phyloP scores from a whole-genome alignment of 2,888 invertebrate genomes.

The Baronia brevicornis region DNA sequence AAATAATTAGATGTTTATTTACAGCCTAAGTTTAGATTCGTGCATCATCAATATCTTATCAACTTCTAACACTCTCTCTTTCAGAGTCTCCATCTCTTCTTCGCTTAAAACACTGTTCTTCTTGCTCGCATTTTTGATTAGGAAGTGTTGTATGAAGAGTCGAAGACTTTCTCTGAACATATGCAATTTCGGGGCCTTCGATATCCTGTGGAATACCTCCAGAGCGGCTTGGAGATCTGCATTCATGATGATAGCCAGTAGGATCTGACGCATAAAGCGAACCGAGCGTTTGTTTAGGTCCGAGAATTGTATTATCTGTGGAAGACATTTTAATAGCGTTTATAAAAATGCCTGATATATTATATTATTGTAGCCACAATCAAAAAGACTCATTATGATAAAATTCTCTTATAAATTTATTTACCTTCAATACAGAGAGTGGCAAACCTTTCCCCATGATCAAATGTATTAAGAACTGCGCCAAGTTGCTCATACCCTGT shows the following conservation, averaged over 20 bases:
- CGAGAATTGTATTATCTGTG: conserved; percentile 88
- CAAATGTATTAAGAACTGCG: conserved; percentile 85
- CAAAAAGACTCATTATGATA: conserved; percentile 1
- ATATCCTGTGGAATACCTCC: conserved; percentile 83
- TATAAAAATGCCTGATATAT: neutral
- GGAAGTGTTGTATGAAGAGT: conserved; percentile 90
- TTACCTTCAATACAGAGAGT: conserved; percentile 89
- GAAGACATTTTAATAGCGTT: too few relatives aligned
- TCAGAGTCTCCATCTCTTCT: conserved; percentile 46
- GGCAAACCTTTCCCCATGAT: conserved; percentile 85
- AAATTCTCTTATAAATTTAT: too few relatives aligned
- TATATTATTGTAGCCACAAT: neutral
- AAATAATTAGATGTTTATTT: conserved; percentile 22
- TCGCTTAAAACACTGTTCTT: conserved; percentile 46
- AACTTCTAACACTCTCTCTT: conserved; percentile 77
- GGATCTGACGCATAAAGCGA: conserved; percentile 85
- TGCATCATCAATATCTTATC: conserved; percentile 78
- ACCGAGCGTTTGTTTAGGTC: conserved; percentile 87
- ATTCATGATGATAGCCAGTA: conserved; percentile 83
- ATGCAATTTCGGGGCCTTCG: conserved; percentile 83
- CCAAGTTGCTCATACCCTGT: conserved; percentile 82
- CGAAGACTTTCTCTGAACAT: conserved; percentile 88
- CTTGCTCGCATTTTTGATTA: conserved; percentile 79
- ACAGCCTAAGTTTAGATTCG: conserved; percentile 59
- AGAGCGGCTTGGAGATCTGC: conserved; percentile 76